phyloP scores from a whole-genome alignment of 2,113 vertebrate species.

The Microcebus murinus region DNA sequence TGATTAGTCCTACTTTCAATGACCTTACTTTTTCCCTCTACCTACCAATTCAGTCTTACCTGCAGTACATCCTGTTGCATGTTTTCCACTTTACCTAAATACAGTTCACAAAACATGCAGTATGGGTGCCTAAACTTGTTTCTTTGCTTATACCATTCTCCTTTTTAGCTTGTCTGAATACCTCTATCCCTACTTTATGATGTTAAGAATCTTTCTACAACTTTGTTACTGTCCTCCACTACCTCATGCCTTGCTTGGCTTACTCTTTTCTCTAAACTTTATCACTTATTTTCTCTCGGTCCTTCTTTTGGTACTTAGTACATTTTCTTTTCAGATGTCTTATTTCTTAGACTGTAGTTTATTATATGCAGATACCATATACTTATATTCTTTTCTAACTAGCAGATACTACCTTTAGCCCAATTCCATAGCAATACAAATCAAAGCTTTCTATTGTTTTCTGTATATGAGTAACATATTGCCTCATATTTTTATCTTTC shows the following conservation, averaged over 20 bases:
- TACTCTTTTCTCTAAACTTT: not conserved
- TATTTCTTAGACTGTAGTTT: not conserved
- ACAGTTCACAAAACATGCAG: not conserved
- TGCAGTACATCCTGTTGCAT: not conserved
- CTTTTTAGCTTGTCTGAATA: not conserved
- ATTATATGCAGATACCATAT: not conserved
- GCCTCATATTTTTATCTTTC: too few relatives aligned
- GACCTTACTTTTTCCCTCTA: not conserved
- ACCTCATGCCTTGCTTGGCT: too few relatives aligned
- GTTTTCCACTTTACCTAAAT: not conserved
- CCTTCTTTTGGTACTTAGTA: not conserved
- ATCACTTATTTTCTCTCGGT: not conserved
- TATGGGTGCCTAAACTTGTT: not conserved
- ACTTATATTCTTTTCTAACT: not conserved
- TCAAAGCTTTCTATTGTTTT: not conserved
- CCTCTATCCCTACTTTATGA: not conserved
- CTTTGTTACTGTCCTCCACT: not conserved
- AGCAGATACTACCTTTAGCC: not conserved
- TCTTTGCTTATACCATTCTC: not conserved
- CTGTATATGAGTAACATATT: not conserved
- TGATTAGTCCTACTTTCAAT: not conserved
- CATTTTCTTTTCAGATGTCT: not conserved
- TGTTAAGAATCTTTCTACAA: not conserved
- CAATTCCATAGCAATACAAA: not conserved
- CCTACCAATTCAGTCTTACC: not conserved